Conservation (phyloP, 2,888 invertebrate species). For the Chrysina gloriosa region DNA sequence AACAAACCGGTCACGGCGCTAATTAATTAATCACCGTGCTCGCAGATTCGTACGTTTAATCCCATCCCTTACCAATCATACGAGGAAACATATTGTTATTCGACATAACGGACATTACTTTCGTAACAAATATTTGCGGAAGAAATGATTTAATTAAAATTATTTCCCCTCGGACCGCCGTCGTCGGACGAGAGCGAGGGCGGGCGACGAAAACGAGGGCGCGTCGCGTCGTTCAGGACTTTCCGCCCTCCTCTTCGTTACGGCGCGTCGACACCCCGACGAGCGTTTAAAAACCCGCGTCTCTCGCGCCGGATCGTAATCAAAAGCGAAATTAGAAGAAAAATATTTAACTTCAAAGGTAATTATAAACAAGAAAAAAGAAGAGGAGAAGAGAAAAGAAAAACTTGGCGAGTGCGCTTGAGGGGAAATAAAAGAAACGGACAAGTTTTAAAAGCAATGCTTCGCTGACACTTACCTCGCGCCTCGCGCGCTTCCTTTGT, state of each 20-base stretch:
- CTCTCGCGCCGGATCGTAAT: background rate
- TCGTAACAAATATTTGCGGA: background rate
- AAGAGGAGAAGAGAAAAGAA: background rate
- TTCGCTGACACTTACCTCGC: conserved; percentile 29
- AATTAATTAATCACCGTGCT: background rate
- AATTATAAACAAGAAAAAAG: conserved; percentile 32
- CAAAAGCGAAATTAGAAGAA: conserved; percentile 27
- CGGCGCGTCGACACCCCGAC: background rate
- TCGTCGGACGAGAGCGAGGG: background rate
- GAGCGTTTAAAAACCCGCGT: background rate
- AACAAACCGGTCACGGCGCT: background rate
- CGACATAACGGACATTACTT: background rate
- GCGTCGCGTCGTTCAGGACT: too few species aligned
- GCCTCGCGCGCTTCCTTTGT: conserved; percentile 32
- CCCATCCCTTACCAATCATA: too few species aligned
- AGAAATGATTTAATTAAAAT: conserved; percentile 1
- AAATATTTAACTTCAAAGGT: conserved; percentile 39
- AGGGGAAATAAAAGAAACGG: conserved; percentile 21
- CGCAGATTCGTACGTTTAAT: background rate
- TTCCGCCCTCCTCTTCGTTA: background rate
- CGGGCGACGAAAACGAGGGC: background rate
- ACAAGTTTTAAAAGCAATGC: conserved; percentile 5
- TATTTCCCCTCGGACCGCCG: background rate
- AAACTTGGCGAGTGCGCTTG: conserved; percentile 38
- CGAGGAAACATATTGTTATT: background rate